Evolutionary conservation across 2,888 invertebrate species (phyloP).

Genomic region (Ommatoiulus sabulosus): DNA sequence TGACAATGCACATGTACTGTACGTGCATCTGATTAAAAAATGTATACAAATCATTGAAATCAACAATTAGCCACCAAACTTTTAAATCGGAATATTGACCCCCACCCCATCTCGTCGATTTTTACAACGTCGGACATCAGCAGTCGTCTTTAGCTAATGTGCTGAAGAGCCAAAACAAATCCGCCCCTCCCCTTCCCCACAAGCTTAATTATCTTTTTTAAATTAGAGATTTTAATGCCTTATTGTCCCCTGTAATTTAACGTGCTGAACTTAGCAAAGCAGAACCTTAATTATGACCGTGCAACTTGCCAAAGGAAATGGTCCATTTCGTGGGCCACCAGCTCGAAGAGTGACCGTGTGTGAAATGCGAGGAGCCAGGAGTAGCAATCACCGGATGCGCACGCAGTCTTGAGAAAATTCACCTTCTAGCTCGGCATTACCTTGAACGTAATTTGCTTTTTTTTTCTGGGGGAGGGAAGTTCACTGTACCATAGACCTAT

Average conservation of each 20-base stretch:
- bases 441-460: slow-evolving; percentile 9
- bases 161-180: slow-evolving; percentile 27
- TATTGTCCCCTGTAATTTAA: slow-evolving; percentile 47
- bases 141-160: neutral
- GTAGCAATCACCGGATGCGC: slow-evolving; percentile 44
- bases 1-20: too few species aligned
- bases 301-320: slow-evolving; percentile 27
- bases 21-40: neutral
- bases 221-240: slow-evolving; percentile 47
- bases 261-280: slow-evolving; percentile 45
- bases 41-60: neutral
- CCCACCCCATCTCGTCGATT: neutral
- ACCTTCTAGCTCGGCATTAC: slow-evolving; percentile 2
- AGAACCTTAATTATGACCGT: slow-evolving; percentile 45
- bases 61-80: neutral
- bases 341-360: slow-evolving; percentile 32
- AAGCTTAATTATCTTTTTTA: slow-evolving; percentile 35
- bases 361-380: neutral
- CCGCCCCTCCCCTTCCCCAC: slow-evolving; percentile 4
- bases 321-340: slow-evolving; percentile 29
- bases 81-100: neutral
- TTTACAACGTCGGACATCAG: neutral
- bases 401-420: slow-evolving; percentile 27
- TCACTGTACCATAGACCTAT: slow-evolving; percentile 45
- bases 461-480: neutral